A percentile compares a stretch with the other conserved stretches of the same genome.
Conservation (phyloP, 2,113 vertebrate genomes). For the Catharus minimus region DNA sequence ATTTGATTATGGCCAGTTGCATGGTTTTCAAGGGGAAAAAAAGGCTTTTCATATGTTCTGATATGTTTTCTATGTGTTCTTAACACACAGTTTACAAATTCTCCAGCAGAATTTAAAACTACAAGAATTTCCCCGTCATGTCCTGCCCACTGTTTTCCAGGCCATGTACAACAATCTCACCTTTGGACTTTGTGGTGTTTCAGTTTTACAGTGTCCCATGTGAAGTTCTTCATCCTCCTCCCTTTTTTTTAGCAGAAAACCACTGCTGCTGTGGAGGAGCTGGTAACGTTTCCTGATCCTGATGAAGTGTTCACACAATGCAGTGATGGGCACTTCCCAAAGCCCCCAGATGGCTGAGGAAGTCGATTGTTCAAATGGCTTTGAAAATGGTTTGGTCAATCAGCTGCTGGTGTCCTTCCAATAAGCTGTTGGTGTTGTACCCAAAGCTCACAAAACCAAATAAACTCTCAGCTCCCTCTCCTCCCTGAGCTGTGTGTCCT, state of each 20-base stretch:
- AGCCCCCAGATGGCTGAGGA: background rate
- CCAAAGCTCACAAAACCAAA: background rate
- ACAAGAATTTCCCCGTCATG: background rate
- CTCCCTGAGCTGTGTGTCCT: background rate
- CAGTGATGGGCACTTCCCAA: background rate
- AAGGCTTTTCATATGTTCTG: background rate
- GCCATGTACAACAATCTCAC: accelerated
- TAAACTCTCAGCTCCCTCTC: background rate
- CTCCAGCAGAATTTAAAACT: background rate
- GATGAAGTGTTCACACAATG: background rate
- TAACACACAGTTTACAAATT: background rate
- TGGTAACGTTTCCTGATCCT: background rate
- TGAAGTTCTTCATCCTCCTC: background rate
- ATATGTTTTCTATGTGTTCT: background rate
- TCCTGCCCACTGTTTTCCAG: accelerated
- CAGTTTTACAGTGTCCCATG: background rate
- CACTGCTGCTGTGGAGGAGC: background rate
- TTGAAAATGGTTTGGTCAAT: background rate
- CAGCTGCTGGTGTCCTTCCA: background rate
- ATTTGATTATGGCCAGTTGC: background rate
- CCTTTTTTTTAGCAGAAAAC: background rate
- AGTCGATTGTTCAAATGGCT: accelerated
- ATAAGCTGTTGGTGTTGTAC: background rate
- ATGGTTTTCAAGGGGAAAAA: background rate
- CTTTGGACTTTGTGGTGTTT: background rate